Evolutionary conservation across 2,113 vertebrate species (phyloP), one percentile per base, ranked within the genome.

Genomic region (Centrocercus urophasianus): DNA sequence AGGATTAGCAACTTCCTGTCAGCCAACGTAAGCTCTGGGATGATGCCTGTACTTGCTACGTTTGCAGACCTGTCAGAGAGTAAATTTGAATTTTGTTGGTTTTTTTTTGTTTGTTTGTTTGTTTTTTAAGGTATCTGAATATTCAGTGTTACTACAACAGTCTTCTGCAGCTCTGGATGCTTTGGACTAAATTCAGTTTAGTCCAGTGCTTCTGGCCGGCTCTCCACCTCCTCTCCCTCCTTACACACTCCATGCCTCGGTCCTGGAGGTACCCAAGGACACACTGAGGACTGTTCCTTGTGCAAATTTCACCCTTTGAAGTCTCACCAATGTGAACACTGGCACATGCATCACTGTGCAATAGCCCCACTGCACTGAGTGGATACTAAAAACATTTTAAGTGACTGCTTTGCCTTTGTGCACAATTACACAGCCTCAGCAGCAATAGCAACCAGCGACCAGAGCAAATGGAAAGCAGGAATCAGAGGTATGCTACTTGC

Each of bases 231-330:
- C 27, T 42, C 13, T 59, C 25, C 56, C 16, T 52, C 25, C 56
- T 47, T 16, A 10, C 82, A 19, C 34, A 17, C 4, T 14, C 50
- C 86, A 67, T 0, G 36, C 32, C 14, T 59, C 0, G 0, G 12
- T 28, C 43, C 34, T 6, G 75, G 48, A 75, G 25, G 13, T 18
- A 14, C 11, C 22, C 54, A 30, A 2, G 0, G 2, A 43, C 6
- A 8, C 48, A 50, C 36, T 9, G 45, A 27, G 27, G 56, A 43
- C 15, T 8, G 2, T 4, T 7, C 2, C 21, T 5, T 19, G 25
- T 3, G 25, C 32, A n/a, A 10, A 0, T 16, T 42, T 15, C 19
- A 4, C 4, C 4, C n/a, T 28, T 25, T 48, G 50, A 71, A 84
- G 34, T 21, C 18, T 22, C 30, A 20, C n/a, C 3, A 0, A 2